Percentiles rank a stretch among this genome's conserved stretches.
phyloP scores from a whole-genome alignment of 2,888 invertebrate species.

The Drosophila sordidapex region DNA sequence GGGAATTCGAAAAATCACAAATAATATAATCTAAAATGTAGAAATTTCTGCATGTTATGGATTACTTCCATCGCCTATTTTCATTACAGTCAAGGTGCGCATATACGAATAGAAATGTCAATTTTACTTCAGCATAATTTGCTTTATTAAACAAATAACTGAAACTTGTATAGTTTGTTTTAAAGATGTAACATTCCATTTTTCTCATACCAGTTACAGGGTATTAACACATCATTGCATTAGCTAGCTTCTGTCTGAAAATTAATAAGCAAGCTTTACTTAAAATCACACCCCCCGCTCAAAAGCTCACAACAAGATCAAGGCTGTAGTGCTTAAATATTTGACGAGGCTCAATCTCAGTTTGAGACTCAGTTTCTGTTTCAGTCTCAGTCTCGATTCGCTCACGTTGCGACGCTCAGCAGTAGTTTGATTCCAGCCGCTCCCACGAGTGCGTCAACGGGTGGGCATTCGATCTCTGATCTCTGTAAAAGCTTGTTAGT shows the following conservation, averaged over 20 bases:
- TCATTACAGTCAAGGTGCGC: not conserved
- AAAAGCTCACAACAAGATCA: conserved; percentile 71
- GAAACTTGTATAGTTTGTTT: not conserved
- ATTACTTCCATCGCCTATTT: not conserved
- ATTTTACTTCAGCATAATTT: not conserved
- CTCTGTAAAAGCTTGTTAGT: conserved; percentile 42
- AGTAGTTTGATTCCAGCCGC: conserved; percentile 60
- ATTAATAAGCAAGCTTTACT: conserved; percentile 31
- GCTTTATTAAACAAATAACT: not conserved
- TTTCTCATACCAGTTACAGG: not conserved
- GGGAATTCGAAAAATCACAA: not conserved
- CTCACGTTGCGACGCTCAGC: not conserved
- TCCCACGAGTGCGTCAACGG: conserved; percentile 44
- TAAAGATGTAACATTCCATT: not conserved
- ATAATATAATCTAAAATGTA: not conserved
- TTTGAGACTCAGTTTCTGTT: conserved; percentile 10
- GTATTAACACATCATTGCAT: conserved; percentile 7
- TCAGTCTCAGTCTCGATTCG: conserved; percentile 1
- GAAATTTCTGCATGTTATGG: not conserved
- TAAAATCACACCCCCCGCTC: conserved; percentile 32
- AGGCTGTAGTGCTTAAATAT: conserved; percentile 41
- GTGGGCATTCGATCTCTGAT: conserved; percentile 29
- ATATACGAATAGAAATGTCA: not conserved
- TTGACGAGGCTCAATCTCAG: conserved; percentile 39
- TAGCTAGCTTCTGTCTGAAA: not conserved